Evolutionary conservation across 2,888 invertebrate species (phyloP), one percentile per base, ranked within the genome.

Genomic region (Leucania comma): DNA sequence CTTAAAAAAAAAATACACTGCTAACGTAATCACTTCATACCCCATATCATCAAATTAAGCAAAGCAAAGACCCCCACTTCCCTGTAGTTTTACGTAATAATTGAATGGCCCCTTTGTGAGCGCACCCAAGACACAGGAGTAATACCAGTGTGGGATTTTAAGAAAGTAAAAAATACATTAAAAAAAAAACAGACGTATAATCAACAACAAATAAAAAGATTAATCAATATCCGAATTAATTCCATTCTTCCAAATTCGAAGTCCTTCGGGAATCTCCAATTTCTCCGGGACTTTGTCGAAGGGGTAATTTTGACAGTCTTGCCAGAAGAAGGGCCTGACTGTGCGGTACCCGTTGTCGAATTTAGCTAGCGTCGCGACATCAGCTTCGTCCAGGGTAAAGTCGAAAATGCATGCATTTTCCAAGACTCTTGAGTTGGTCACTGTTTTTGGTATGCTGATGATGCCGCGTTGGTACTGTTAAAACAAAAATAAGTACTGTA

Each of bases 321-420:
- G 92, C 87, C 89, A 94, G 77, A 91, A 93, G 0, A 81, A 24
- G 0, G 90, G 89, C 0, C 67, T 57, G 0, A 91, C 87, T 0
- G 92, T 91, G 0, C 94, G 88, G 81, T 81, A 93, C 1, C 90
- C 91, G 35, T 85, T 87, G 75, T 95, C 93, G 72, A 94, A 94
- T 54, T 89, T 82, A 0, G 90, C 87, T 0, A 95, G 38, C 0
- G 81, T 74, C 5, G 83, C 86, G 6, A 91, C 60, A 42, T 94
- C 95, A 1, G 76, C 79, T 0, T 75, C 59, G 54, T 92, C 90
- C 8, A 95, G 80, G 42, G 85, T 76, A 72, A 94, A 94, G 75
- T 94, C 94, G 81, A 94, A 94, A 20, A 94, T 93, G 3, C 91
- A 88, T 0, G 92, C 94, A 82, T 95, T 95, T 65, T 94, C 94